Evolutionary conservation across 2,888 invertebrate species (phyloP).

Genomic region (Eulithis testata): DNA sequence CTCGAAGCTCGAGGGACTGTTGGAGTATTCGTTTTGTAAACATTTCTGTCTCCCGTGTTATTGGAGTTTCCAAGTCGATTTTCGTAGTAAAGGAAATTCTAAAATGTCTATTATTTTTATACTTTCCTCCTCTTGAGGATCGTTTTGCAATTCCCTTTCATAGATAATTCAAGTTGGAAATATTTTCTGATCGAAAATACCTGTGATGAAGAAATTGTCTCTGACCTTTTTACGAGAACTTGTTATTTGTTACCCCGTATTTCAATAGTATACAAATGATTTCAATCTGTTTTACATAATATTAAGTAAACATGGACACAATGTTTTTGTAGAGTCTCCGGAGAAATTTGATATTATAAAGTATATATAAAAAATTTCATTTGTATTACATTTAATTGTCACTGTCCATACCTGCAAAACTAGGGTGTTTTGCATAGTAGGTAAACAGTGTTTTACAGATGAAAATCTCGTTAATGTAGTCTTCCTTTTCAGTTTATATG

Average conservation of each 20-base stretch:
- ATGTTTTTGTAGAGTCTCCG: no score
- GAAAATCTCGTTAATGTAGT: no score
- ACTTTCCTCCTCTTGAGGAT: constrained; percentile 35
- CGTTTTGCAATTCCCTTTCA: constrained; percentile 28
- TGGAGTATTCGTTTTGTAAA: constrained; percentile 47
- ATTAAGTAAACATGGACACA: no score
- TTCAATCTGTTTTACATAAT: no score
- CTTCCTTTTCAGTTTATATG: no score
- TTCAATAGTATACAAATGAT: no score
- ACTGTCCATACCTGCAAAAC: no score
- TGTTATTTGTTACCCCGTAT: background rate
- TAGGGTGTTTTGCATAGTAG: no score
- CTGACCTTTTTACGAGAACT: background rate
- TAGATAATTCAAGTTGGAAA: constrained; percentile 15
- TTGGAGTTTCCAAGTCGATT: constrained; percentile 51
- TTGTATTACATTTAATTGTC: no score
- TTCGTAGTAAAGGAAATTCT: constrained; percentile 42
- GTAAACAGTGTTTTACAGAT: no score
- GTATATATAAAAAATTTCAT: no score
- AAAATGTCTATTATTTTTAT: constrained; percentile 43
- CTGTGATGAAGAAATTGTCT: background rate
- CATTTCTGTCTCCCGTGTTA: constrained; percentile 47
- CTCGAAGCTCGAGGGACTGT: constrained; percentile 42
- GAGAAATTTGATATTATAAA: no score
- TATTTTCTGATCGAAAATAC: background rate